Evolutionary conservation across 2,797 vertebrate genomes (phyloP).

Genomic region (Coendou prehensilis): DNA sequence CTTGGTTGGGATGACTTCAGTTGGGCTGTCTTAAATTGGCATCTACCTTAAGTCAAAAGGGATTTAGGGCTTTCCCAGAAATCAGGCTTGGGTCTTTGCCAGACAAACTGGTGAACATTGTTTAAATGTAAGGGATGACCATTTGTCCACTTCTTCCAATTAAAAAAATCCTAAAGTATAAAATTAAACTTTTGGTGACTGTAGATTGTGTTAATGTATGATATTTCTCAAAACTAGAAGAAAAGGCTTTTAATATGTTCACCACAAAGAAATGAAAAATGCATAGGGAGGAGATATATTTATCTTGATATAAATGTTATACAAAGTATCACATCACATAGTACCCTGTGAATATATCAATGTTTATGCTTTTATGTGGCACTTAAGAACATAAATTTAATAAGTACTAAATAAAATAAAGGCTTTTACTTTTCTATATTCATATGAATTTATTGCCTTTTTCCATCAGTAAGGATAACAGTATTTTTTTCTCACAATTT

Average conservation of each 20-base stretch:
- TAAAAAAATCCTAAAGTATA: background rate
- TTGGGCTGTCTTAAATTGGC: background rate
- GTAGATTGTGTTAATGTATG: background rate
- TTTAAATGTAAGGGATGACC: background rate
- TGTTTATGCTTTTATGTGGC: background rate
- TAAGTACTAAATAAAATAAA: background rate
- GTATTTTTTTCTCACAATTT: background rate
- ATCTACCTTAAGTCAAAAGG: background rate
- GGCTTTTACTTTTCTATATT: background rate
- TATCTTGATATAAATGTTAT: background rate
- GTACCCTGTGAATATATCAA: too few relatives aligned
- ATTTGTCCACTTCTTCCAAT: background rate
- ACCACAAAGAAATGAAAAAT: background rate
- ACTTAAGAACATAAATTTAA: background rate
- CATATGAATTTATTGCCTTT: background rate
- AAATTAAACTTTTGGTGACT: background rate
- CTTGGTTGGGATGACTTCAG: background rate
- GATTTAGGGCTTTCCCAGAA: slow-evolving; percentile 40
- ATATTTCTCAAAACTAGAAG: background rate
- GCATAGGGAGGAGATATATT: too few relatives aligned
- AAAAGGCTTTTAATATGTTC: background rate
- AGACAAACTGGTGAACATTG: background rate
- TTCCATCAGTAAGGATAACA: background rate
- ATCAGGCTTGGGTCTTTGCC: background rate
- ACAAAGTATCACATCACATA: background rate